Base-by-base conservation (phyloP, 2,888 invertebrate species). In the Sylvicola fuscatus region DNA sequence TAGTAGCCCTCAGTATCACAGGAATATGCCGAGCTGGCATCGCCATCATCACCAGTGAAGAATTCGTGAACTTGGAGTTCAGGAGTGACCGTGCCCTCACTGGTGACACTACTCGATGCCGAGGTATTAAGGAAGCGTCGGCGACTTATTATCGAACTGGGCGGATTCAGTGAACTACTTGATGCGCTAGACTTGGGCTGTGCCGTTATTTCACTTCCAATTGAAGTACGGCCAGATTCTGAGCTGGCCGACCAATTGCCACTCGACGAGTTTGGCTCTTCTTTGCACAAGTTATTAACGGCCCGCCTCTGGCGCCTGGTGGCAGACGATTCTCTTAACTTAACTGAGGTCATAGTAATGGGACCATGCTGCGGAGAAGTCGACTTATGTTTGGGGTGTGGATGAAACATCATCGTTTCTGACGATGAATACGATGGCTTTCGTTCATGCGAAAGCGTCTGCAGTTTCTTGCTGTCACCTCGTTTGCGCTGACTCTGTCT, bases 1-100 rank as follows among this genome's bases (percentile, higher is more conserved):
- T 90, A 95, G 56, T 93, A 95, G 6, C 95, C 95, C 60, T 95
- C 95, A 2, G 90, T 90, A 52, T 95, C 95, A 51, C 92, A 86
- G 2, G 92, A 92, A 56, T 89, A 92, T 39, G 87, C 82, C 0
- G 89, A 89, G 45, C 82, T 81, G 2, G 81, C 83, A 60, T 87
- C 87, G 51, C 87, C 86, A 54, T 84, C 82, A 60, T 87, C 87
- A 51, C 87, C 86, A 54, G 84, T 82, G 43, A 77, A 71, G 38
- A 52, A 55, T 52, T 84, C 73, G 46, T 77, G 74, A 41, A 78
- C 81, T 43, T 56, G 59, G 34, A 81, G 73, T 57, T 87, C 78
- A 34, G 83, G 83, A 2, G 83, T 83, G 26, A 82, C 62, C 3
- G 83, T 83, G 15, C 82, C 82, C 58, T 83, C 83, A 46, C 82